A percentile compares a stretch with the other conserved stretches of the same genome.
phyloP scores from a whole-genome alignment of 64 coral and sea anemone genomes.

The Anthopleura sola region DNA sequence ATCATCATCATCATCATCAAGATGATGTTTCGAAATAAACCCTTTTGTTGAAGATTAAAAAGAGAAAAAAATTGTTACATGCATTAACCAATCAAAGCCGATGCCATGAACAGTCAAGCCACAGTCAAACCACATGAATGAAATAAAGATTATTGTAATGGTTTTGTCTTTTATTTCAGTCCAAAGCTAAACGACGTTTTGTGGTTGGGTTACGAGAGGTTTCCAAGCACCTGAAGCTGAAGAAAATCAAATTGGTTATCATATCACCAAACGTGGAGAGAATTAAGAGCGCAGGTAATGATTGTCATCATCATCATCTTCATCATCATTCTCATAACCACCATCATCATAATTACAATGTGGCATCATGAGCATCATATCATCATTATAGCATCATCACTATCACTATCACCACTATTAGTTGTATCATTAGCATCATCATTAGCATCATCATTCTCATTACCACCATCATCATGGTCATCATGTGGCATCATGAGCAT shows the following conservation, averaged over 20 bases:
- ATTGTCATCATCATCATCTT: not conserved
- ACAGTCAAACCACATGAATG: not conserved
- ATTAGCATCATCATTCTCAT: not conserved
- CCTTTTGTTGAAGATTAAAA: too few species aligned
- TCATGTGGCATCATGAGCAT: not conserved
- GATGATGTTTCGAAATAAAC: too few species aligned
- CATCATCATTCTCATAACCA: not conserved
- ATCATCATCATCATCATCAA: too few species aligned
- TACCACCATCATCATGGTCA: not conserved
- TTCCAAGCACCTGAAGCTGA: constrained; percentile 85
- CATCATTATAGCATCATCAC: not conserved
- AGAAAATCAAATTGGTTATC: constrained; percentile 94
- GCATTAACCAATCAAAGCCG: too few species aligned
- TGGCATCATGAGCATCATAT: not conserved
- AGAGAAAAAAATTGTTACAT: too few species aligned
- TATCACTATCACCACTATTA: not conserved
- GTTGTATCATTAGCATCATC: not conserved
- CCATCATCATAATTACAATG: not conserved
- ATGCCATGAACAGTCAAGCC: not conserved
- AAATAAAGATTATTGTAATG: not conserved
- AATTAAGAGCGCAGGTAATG: constrained; percentile 80
- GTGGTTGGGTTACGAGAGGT: constrained; percentile 91
- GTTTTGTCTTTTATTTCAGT: constrained; percentile 30
- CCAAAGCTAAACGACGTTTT: constrained; percentile 87
- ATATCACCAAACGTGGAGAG: constrained; percentile 94